Base-by-base conservation (phyloP, 2,888 invertebrate species). In the Athalia circularis region DNA sequence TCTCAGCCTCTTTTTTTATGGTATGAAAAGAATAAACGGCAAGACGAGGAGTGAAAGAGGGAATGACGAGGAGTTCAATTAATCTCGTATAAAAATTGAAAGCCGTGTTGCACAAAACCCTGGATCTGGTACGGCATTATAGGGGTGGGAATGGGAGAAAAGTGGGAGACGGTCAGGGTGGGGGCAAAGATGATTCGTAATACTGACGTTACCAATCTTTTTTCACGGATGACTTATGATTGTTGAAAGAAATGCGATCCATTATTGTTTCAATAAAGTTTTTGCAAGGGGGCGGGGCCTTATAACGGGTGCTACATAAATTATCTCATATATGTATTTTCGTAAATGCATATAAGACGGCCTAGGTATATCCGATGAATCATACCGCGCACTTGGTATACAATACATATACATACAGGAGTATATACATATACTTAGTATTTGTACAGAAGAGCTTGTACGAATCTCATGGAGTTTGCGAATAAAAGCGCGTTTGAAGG, bases 251-350 rank as follows among this genome's bases (percentile, higher is more conserved):
- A 45, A 61, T 29, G 29, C 74, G 61, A 61, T 74, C 45, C 74
- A 50, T 74, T 29, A 29, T 29, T 74, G 59, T 74, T 74, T 74
- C 48, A 74, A 74, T 47, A 48, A 74, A 47, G 74, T 61, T 74
- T 29, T 29, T 74, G 74, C 48, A 61, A 74, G 45, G 61, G 59
- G 48, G 15, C 48, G 7, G 8, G 65, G 45, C n/a, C 29, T 11
- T 29, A 29, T 29, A 29, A 29, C 29, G 29, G 29, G 29, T 29
- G 29, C 1, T 29, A 29, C 29, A 29, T 29, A 29, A 29, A 29
- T 29, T 29, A 29, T 29, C 29, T 29, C 29, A 29, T 29, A 29
- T 2, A 29, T 29, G 2, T 29, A 29, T 29, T 1, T 29, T 29
- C 29, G 29, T 29, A 29, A 29, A 29, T 29, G 29, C 29, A 29